phyloP scores from a whole-genome alignment of 2,797 vertebrate genomes.

The Poeciliopsis paucimaculata region DNA sequence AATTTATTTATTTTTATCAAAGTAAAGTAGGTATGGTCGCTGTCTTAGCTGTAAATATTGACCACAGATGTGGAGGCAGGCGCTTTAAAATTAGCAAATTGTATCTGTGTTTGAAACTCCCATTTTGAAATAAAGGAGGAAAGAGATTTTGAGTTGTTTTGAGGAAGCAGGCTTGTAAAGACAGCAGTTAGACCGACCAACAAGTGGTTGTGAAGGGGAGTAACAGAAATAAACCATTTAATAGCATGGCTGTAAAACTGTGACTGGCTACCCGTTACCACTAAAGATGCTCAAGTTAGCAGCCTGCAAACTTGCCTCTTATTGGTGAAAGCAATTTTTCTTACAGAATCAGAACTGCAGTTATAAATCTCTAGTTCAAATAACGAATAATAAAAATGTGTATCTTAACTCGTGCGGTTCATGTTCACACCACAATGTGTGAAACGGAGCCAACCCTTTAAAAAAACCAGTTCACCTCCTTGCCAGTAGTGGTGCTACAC shows the following conservation, averaged over 20 bases:
- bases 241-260: not conserved
- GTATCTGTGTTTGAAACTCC: not conserved
- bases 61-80: not conserved
- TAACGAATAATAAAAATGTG: not conserved
- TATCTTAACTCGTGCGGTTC: too few species aligned
- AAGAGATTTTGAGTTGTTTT: not conserved
- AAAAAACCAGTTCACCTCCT: too few species aligned
- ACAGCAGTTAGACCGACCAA: not conserved
- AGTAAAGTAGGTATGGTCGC: not conserved
- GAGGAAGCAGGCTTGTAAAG: not conserved
- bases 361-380: not conserved
- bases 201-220: not conserved
- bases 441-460: too few species aligned
- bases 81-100: not conserved
- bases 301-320: not conserved
- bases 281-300: not conserved
- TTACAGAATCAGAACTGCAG: not conserved
- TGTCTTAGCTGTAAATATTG: not conserved
- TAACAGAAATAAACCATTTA: not conserved
- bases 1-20: not conserved
- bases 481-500: too few species aligned
- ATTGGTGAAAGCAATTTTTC: not conserved
- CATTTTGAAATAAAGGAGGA: not conserved
- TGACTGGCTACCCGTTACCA: not conserved
- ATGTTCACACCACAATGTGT: too few species aligned